These are phyloP conservation scores for Gasterosteus aculeatus DNA, from an alignment of 2,113 vertebrate genomes.

Conservation along the genomic window DNA sequence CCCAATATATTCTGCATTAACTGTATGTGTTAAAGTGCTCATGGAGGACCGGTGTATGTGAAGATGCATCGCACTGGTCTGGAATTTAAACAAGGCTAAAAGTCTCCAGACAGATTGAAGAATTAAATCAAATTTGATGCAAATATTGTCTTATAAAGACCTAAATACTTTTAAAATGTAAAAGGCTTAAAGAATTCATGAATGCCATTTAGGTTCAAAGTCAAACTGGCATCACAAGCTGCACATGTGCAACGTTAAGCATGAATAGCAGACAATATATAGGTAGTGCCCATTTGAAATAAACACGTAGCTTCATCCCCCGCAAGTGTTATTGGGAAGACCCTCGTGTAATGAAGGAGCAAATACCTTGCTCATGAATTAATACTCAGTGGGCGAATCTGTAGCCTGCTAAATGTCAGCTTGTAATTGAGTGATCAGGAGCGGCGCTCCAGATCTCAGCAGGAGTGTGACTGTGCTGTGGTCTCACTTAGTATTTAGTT, in stretches of 20 bases:
- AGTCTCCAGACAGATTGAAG: not conserved
- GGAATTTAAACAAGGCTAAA: not conserved
- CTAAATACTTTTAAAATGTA: not conserved
- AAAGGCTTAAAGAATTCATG: not conserved
- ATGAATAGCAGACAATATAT: not conserved
- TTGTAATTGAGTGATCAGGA: slow-evolving; percentile 15
- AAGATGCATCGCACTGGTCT: not conserved
- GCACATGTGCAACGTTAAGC: not conserved
- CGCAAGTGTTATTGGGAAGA: not conserved
- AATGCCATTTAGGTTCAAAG: not conserved
- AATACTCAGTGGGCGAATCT: slow-evolving; percentile 15
- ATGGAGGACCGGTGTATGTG: not conserved
- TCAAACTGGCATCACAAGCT: not conserved
- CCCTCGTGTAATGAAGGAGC: not conserved
- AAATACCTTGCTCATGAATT: not conserved
- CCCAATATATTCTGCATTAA: not conserved
- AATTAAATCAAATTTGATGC: not conserved
- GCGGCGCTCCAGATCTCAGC: slow-evolving; percentile 22
- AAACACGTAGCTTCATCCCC: not conserved
- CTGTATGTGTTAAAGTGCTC: slow-evolving; percentile 5
- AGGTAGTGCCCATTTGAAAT: not conserved
- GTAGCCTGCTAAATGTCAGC: slow-evolving; percentile 41
- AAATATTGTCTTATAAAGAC: not conserved
- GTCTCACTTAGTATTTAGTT: slow-evolving; percentile 4
- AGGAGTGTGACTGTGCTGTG: not conserved